Evolutionary conservation across 2,888 invertebrate genomes (phyloP).

Genomic region (Lamproptera curius): DNA sequence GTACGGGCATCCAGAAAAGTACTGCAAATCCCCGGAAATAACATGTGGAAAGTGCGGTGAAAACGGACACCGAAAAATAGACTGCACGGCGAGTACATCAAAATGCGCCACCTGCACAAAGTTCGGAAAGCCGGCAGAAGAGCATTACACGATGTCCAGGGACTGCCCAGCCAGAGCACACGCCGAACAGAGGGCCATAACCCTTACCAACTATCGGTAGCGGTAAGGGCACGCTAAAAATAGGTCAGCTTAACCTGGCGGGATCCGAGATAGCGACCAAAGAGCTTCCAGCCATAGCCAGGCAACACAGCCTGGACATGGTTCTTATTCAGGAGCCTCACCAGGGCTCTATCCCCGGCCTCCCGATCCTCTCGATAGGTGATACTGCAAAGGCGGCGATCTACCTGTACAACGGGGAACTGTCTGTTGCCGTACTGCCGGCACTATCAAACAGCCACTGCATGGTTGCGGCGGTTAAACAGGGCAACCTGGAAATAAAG

Average conservation of each 20-base stretch:
- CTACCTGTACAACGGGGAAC: slow-evolving; percentile 1
- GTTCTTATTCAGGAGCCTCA: no score
- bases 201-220: neutral
- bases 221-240: neutral
- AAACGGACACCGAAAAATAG: neutral
- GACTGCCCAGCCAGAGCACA: neutral
- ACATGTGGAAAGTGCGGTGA: neutral
- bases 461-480: neutral
- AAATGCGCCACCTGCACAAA: neutral
- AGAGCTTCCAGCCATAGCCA: slow-evolving; percentile 19
- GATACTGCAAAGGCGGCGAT: slow-evolving; percentile 23
- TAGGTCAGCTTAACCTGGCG: slow-evolving; percentile 29
- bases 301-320: slow-evolving; percentile 21
- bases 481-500: neutral
- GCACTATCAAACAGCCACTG: neutral
- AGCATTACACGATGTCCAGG: neutral
- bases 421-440: neutral
- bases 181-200: neutral
- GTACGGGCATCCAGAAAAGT: neutral
- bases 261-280: slow-evolving; percentile 23
- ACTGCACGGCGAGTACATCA: neutral
- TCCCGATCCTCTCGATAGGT: slow-evolving; percentile 4
- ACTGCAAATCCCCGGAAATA: neutral
- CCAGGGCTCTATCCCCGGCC: no score
- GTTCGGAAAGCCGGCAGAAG: neutral